Percentiles rank a stretch among this genome's conserved stretches.
These are phyloP conservation scores for Melanostigma gelatinosum DNA, from an alignment of 2,113 vertebrate genomes.

Conservation along the genomic window DNA sequence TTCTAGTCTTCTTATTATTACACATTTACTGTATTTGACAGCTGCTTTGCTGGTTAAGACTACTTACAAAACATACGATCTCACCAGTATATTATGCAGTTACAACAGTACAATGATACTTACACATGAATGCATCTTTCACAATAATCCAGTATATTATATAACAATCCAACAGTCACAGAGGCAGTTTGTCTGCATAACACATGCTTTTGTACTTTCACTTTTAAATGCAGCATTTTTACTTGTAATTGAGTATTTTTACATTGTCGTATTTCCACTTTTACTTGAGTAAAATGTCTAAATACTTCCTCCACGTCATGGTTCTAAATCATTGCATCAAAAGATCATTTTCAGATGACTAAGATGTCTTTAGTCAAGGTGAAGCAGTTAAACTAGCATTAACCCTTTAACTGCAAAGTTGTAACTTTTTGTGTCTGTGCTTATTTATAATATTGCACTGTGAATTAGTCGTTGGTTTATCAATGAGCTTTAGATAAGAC, in stretches of 20 bases:
- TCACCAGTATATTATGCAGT: background rate
- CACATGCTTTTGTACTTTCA: background rate
- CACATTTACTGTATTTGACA: background rate
- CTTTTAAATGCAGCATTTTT: too few species aligned
- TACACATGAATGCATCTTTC: background rate
- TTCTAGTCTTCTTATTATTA: background rate
- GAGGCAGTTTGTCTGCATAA: background rate
- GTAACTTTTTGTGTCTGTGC: conserved; percentile 2
- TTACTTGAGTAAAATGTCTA: background rate
- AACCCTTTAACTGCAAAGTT: background rate
- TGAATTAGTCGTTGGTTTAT: conserved; percentile 23
- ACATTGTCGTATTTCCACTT: background rate
- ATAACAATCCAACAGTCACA: background rate
- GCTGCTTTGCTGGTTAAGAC: background rate
- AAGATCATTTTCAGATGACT: background rate
- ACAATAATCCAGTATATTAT: background rate
- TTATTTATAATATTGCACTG: background rate
- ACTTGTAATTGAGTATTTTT: background rate
- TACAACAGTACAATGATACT: background rate
- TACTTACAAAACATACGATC: background rate
- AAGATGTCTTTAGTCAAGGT: background rate
- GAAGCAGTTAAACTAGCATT: background rate
- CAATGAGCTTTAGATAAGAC: conserved; percentile 24
- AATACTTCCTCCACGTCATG: background rate
- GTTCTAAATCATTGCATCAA: background rate